Evolutionary conservation across 2,888 invertebrate genomes (phyloP), one percentile per base, ranked within the genome.

Genomic region (Thereva unica): DNA sequence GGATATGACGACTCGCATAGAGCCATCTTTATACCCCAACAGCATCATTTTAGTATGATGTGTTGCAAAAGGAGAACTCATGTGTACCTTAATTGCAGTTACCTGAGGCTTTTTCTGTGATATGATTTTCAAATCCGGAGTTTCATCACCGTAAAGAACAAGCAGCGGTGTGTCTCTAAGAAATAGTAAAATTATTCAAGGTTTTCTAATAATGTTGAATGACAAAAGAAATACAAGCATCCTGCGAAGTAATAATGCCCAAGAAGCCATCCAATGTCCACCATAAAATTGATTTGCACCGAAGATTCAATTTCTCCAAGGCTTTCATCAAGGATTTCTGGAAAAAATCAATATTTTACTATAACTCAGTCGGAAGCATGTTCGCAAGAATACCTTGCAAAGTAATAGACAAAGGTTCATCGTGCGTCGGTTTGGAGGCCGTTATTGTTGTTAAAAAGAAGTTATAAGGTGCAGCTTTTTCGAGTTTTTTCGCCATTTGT

Each of bases 1-100:
- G 0, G 92, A 93, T 41, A 97, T 86, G 0, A 95, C 89, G 5
- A 97, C 87, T 8, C 96, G 83, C 63, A 97, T 81, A 0, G 93
- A 92, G 0, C 88, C 85, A 74, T 95, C 90, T 69, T 85, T 89
- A 75, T 96, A 96, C 56, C 88, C 86, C 0, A 97, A 83, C 0
- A 97, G 77, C 85, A 94, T 93, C 86, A 97, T 86, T 84, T 97
- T 97, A 0, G 93, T 91, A 77, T 95, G 95, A 79, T 95, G 95
- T 61, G 89, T 91, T 4, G 94, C 92, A 78, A 89, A 95, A 0
- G 90, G 87, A 67, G 90, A 90, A 0, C 87, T 86, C 85, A 93
- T 87, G 71, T 85, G 84, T 0, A 93, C 87, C 75, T 85, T 82
- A 66, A 89, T 84, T 0, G 88, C 84, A 37, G 85, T 88, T 0